phyloP scores from a whole-genome alignment of 2,113 vertebrate species.

The Prunella fulvescens region DNA sequence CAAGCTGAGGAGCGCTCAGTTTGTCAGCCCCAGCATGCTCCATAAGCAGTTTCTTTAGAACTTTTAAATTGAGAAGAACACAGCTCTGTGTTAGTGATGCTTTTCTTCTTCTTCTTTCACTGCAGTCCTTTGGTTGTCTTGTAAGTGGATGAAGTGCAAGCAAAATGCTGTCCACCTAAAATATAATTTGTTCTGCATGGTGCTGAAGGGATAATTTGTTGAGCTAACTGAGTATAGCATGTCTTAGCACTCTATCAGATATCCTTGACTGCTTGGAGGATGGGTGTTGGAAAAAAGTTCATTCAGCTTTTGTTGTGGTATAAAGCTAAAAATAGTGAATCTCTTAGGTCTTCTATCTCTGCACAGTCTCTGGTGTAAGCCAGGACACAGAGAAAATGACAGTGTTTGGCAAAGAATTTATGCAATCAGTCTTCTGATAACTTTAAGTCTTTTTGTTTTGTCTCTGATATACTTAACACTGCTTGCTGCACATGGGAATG shows the following conservation, averaged over 20 bases:
- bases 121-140: conserved; percentile 6
- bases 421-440: background rate
- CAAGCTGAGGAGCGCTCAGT: background rate
- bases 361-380: background rate
- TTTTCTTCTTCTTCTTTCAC: background rate
- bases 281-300: background rate
- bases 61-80: background rate
- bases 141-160: conserved; percentile 38
- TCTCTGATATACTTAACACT: background rate
- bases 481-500: background rate
- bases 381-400: background rate
- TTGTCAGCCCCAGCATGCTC: background rate
- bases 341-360: background rate
- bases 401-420: background rate
- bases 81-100: background rate
- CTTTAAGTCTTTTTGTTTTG: background rate
- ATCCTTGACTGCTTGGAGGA: conserved; percentile 33
- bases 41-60: background rate
- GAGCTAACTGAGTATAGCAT: conserved; percentile 15
- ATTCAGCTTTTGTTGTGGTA: background rate
- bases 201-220: conserved; percentile 68
- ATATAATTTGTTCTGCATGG: conserved; percentile 50
- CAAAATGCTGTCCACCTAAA: conserved; percentile 61
- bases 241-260: conserved; percentile 55
- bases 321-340: background rate